These are phyloP conservation scores for Syngnathus scovelli DNA, from an alignment of 2,113 vertebrate species.

Conservation along the genomic window DNA sequence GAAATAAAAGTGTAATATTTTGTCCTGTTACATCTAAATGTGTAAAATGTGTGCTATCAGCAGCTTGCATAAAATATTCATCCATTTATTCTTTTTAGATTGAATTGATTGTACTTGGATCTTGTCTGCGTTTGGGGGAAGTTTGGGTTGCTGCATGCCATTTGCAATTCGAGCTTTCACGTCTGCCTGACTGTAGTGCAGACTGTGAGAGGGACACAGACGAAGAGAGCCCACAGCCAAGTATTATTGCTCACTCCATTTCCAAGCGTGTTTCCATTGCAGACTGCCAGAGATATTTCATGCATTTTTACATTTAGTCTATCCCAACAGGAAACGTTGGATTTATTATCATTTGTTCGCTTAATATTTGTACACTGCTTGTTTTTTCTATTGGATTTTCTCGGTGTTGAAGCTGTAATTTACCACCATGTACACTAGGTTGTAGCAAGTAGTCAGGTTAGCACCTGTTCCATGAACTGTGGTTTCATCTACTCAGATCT, in stretches of 20 bases:
- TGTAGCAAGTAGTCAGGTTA: not conserved
- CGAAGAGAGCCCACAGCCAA: slow-evolving; percentile 32
- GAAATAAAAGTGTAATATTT: not conserved
- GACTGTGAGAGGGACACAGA: slow-evolving; percentile 36
- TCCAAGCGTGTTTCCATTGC: slow-evolving; percentile 40
- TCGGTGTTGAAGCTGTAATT: not conserved
- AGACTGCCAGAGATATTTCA: slow-evolving; percentile 16
- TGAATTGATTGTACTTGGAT: not conserved
- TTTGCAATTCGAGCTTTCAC: slow-evolving; percentile 10
- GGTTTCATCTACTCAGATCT: too few species aligned
- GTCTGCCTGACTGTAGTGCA: slow-evolving; percentile 27
- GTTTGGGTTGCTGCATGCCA: not conserved
- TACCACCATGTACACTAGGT: not conserved
- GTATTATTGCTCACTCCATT: slow-evolving; percentile 31
- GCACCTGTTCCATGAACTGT: not conserved
- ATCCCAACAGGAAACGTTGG: not conserved
- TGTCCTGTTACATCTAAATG: not conserved
- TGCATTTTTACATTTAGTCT: not conserved
- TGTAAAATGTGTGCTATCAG: not conserved
- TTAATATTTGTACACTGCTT: too few species aligned
- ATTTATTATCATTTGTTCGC: not conserved
- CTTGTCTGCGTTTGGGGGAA: not conserved
- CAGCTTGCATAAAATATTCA: not conserved
- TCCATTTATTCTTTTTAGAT: not conserved
- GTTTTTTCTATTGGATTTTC: too few species aligned